phyloP scores from a whole-genome alignment of 2,113 vertebrate genomes.

The Pseudorasbora parva region DNA sequence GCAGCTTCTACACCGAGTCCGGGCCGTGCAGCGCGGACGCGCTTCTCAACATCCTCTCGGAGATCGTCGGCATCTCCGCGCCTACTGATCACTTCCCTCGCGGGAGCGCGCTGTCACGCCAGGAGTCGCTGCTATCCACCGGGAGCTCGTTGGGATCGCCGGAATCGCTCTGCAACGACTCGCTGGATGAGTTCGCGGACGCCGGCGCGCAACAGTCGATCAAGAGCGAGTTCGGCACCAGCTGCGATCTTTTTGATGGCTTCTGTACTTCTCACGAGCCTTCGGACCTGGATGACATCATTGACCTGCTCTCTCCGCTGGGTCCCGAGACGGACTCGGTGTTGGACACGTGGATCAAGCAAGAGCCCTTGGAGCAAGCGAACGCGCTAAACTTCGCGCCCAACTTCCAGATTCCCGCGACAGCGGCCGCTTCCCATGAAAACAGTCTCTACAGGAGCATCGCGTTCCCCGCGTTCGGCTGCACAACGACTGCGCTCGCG shows the following conservation, averaged over 20 bases:
- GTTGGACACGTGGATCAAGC: constrained; percentile 67
- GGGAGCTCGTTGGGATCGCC: constrained; percentile 56
- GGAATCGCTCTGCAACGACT: constrained; percentile 69
- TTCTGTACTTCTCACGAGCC: constrained; percentile 35
- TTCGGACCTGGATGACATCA: constrained; percentile 69
- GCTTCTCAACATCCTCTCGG: constrained; percentile 94
- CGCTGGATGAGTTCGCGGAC: constrained; percentile 63
- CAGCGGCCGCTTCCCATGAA: not conserved
- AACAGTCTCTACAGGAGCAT: constrained; percentile 32
- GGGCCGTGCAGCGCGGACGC: constrained; percentile 86
- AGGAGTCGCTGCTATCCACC: constrained; percentile 62
- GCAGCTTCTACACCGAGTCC: constrained; percentile 85
- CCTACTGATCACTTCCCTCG: constrained; percentile 62
- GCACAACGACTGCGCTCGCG: constrained; percentile 29
- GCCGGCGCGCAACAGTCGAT: constrained; percentile 63
- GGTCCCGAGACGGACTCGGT: constrained; percentile 56
- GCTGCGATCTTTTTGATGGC: constrained; percentile 71
- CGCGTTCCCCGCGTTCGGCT: constrained; percentile 20
- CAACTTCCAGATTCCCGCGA: constrained; percentile 11
- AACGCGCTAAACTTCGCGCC: not conserved
- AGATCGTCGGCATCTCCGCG: constrained; percentile 90
- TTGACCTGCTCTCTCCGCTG: constrained; percentile 69
- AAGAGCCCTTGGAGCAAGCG: constrained; percentile 70
- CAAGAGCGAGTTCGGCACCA: constrained; percentile 75
- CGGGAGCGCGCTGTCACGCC: constrained; percentile 68